These are phyloP conservation scores for Tridacna gigas DNA, from an alignment of 2,888 invertebrate species.

Conservation along the genomic window DNA sequence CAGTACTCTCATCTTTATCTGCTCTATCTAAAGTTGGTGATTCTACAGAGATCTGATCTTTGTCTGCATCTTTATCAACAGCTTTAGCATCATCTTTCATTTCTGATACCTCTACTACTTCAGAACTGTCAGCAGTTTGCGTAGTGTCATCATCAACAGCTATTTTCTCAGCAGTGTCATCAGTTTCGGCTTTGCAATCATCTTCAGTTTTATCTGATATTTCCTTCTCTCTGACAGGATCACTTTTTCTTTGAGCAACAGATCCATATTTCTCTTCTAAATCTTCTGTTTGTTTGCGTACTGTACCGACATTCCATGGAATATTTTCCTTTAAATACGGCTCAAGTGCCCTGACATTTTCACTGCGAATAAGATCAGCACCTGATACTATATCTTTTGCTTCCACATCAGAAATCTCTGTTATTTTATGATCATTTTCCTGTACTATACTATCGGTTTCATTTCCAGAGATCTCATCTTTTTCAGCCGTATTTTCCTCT, in stretches of 20 bases:
- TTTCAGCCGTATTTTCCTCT: constrained; percentile 14
- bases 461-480: neutral
- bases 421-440: constrained; percentile 6
- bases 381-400: constrained; percentile 1
- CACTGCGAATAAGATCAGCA: neutral
- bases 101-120: constrained; percentile 2
- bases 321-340: constrained; percentile 88
- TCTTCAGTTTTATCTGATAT: constrained; percentile 19
- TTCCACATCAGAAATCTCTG: constrained; percentile 21
- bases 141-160: neutral
- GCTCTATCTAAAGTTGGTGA: constrained; percentile 50
- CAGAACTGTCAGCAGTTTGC: constrained; percentile 13
- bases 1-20: constrained; percentile 27
- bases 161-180: constrained; percentile 13
- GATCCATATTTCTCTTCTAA: constrained; percentile 86
- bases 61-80: constrained; percentile 23
- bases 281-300: constrained; percentile 87
- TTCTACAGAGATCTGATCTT: neutral
- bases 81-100: neutral
- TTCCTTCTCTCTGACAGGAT: constrained; percentile 49
- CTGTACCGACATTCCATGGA: constrained; percentile 90
- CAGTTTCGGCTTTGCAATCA: constrained; percentile 11
- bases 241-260: constrained; percentile 25
- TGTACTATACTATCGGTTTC: neutral
- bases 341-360: constrained; percentile 23